Evolutionary conservation across 2,113 vertebrate genomes (phyloP).

Genomic region (Oriolus oriolus): DNA sequence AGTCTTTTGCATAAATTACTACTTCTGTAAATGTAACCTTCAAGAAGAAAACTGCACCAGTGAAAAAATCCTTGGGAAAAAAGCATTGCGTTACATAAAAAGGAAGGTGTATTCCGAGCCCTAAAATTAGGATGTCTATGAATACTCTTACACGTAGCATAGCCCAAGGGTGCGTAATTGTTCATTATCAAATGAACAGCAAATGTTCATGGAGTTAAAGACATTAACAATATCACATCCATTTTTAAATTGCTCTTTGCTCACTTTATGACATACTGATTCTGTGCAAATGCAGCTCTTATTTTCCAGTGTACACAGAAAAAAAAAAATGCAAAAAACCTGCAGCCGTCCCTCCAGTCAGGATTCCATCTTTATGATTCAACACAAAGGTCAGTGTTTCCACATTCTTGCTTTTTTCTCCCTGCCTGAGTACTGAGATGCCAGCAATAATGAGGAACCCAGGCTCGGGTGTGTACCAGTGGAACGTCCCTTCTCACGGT

Average conservation of each 20-base stretch:
- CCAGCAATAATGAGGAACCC: not conserved
- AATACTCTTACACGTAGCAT: not conserved
- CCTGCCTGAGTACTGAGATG: not conserved
- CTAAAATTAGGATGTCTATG: not conserved
- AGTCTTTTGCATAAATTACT: not conserved
- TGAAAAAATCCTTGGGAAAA: not conserved
- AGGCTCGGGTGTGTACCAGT: not conserved
- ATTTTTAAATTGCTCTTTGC: not conserved
- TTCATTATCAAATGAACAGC: not conserved
- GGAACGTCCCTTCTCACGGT: not conserved
- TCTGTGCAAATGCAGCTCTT: not conserved
- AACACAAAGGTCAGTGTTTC: not conserved
- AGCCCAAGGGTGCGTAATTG: not conserved
- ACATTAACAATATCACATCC: not conserved
- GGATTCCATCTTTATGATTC: not conserved
- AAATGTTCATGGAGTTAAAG: not conserved
- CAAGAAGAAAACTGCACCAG: not conserved
- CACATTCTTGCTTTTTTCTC: not conserved
- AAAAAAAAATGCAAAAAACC: not conserved
- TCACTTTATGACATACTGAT: not conserved
- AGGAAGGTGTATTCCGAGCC: not conserved
- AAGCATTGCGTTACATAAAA: not conserved
- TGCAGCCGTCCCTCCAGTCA: not conserved
- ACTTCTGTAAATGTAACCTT: not conserved
- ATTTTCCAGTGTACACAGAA: not conserved